Conservation (phyloP, 2,113 vertebrate genomes). For the Uria lomvia region DNA sequence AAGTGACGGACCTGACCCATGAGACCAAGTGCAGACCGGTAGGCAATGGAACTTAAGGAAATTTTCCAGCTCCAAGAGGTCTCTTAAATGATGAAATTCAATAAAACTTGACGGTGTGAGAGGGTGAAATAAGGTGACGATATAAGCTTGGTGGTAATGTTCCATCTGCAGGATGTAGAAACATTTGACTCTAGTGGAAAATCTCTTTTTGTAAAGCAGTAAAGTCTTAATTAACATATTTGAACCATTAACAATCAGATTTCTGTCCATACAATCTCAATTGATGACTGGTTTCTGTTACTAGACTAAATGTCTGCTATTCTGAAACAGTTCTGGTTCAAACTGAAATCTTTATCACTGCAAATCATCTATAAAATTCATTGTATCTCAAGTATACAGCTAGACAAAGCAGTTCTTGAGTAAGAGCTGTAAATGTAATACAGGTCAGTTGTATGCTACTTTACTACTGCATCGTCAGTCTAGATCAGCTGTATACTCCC, state of each 20-base stretch:
- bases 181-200: not conserved
- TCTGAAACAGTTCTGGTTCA: not conserved
- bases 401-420: not conserved
- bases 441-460: not conserved
- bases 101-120: not conserved
- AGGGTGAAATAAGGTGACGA: not conserved
- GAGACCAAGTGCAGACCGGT: not conserved
- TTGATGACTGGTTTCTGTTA: constrained; percentile 6
- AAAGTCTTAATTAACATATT: not conserved
- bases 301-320: not conserved
- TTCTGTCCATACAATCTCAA: not conserved
- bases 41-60: not conserved
- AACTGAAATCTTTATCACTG: constrained; percentile 10
- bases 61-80: not conserved
- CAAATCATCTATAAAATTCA: not conserved
- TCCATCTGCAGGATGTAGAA: not conserved
- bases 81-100: not conserved
- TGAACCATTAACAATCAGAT: not conserved
- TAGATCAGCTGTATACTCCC: not conserved
- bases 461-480: not conserved
- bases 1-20: not conserved
- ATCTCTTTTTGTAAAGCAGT: not conserved
- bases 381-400: not conserved
- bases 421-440: not conserved
- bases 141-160: not conserved